Conservation (phyloP, 2,797 vertebrate genomes). For the Tenualosa thibaudeaui region DNA sequence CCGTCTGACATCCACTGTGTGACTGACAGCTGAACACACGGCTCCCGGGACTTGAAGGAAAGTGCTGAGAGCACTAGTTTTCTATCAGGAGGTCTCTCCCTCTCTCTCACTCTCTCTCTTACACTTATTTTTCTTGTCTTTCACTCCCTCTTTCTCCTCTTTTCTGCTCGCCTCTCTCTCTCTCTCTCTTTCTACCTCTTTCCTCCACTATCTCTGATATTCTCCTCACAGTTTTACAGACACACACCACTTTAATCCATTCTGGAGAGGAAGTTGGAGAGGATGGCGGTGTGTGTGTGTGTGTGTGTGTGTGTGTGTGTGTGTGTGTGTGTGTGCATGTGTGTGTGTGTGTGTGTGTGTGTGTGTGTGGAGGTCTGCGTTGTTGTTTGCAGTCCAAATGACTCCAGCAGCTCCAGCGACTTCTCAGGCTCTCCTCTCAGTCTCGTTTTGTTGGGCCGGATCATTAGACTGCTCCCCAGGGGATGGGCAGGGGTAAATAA, state of each 20-base stretch:
- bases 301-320: not conserved
- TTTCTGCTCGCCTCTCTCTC: conserved; percentile 50
- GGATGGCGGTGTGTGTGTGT: conserved; percentile 36
- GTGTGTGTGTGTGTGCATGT: not conserved
- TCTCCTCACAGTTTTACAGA: conserved; percentile 61
- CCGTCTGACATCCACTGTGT: conserved; percentile 58
- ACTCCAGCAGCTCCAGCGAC: conserved; percentile 60
- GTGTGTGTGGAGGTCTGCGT: not conserved
- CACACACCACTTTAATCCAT: conserved; percentile 11
- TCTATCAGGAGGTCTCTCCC: not conserved
- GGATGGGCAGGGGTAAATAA: conserved; percentile 69
- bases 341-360: not conserved
- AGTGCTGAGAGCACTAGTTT: conserved; percentile 42
- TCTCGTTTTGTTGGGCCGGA: conserved; percentile 68
- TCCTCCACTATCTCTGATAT: conserved; percentile 67
- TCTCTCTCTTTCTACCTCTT: conserved; percentile 44
- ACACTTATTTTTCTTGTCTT: not conserved
- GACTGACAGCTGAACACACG: conserved; percentile 59
- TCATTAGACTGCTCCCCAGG: conserved; percentile 73
- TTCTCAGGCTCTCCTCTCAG: conserved; percentile 60
- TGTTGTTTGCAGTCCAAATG: conserved; percentile 61
- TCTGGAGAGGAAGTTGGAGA: conserved; percentile 33
- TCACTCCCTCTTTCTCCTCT: not conserved
- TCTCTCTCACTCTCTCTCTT: not conserved
- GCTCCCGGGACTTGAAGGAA: conserved; percentile 47